A percentile compares a stretch with the other conserved stretches of the same genome.
phyloP scores from a whole-genome alignment of 1,140 invertebrate genomes.

The Brachionus koreanus region DNA sequence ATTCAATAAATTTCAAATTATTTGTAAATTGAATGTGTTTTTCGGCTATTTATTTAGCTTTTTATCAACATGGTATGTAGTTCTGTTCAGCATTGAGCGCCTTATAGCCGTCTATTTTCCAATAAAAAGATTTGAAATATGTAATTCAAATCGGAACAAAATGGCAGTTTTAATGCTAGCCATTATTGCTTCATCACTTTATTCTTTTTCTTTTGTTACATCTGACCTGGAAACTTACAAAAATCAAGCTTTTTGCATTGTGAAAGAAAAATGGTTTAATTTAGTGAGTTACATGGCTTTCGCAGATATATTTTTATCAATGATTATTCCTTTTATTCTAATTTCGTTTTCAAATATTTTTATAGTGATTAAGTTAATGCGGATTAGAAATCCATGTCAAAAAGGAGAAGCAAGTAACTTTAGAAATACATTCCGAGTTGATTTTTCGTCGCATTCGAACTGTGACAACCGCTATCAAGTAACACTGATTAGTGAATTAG shows the following conservation, averaged over 20 bases:
- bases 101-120: constrained; percentile 54
- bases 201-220: constrained; percentile 50
- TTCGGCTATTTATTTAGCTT: constrained; percentile 54
- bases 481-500: not conserved
- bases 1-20: constrained; percentile 44
- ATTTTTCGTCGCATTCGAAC: not conserved
- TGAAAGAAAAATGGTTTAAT: constrained; percentile 6
- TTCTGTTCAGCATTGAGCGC: constrained; percentile 56
- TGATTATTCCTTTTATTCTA: constrained; percentile 21
- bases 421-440: not conserved
- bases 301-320: not conserved
- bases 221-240: constrained; percentile 43
- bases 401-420: not conserved
- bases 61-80: constrained; percentile 56
- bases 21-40: constrained; percentile 53
- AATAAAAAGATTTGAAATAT: constrained; percentile 50
- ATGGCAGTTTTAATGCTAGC: constrained; percentile 45
- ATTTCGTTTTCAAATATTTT: constrained; percentile 2
- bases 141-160: constrained; percentile 49
- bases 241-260: not conserved
- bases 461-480: not conserved
- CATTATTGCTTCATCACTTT: constrained; percentile 47
- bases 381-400: constrained; percentile 6
- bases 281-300: constrained; percentile 22
- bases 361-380: not conserved